Evolutionary conservation across 37 sponge, comb jelly and placozoan species (phyloP).

Genomic region (Chondrosia reniformis): DNA sequence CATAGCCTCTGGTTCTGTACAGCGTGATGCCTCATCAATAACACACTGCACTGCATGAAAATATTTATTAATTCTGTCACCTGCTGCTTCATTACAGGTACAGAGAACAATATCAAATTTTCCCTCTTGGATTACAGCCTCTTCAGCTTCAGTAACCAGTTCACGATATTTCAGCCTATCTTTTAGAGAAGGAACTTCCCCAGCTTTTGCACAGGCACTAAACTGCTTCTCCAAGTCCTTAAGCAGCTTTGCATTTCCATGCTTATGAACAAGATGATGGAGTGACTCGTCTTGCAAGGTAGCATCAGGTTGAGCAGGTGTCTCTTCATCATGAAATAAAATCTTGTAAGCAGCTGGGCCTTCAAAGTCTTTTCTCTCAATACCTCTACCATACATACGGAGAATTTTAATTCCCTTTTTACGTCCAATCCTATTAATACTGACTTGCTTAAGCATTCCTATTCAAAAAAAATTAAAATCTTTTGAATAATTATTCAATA

Average conservation of each 20-base stretch:
- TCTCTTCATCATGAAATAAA: background rate
- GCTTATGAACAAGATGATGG: constrained; percentile 24
- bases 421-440: too few species aligned
- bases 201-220: background rate
- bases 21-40: constrained; percentile 76
- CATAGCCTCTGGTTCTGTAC: constrained; percentile 64
- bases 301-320: background rate
- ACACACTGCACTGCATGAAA: constrained; percentile 43
- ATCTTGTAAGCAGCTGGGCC: constrained; percentile 17
- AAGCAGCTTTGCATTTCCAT: too few species aligned
- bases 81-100: constrained; percentile 56
- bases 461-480: too few species aligned
- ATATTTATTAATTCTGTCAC: constrained; percentile 19
- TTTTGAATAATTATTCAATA: too few species aligned
- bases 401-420: too few species aligned
- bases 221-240: constrained; percentile 5
- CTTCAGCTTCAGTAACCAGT: constrained; percentile 9
- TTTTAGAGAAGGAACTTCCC: background rate
- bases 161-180: constrained; percentile 16
- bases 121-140: constrained; percentile 17
- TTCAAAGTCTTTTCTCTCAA: constrained; percentile 31
- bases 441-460: too few species aligned
- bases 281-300: constrained; percentile 11
- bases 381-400: constrained; percentile 38
- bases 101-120: constrained; percentile 59